Percentiles rank a stretch among this genome's conserved stretches.
These are phyloP conservation scores for Presbytis comata DNA, from an alignment of 2,797 vertebrate genomes.

Conservation along the genomic window DNA sequence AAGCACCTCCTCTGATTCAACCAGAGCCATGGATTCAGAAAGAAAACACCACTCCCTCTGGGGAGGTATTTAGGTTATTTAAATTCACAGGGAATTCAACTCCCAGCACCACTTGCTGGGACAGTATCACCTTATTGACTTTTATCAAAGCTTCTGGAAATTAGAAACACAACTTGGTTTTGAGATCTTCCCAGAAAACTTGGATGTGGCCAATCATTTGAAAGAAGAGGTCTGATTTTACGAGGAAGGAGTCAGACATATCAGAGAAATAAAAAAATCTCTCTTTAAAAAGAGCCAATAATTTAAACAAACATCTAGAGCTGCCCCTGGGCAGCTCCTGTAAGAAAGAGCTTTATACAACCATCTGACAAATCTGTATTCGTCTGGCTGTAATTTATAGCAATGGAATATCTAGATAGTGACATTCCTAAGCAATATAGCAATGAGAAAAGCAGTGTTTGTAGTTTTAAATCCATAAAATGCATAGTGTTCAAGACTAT, in stretches of 20 bases:
- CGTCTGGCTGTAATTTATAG: not conserved
- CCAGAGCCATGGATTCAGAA: not conserved
- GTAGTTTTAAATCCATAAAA: conserved; percentile 15
- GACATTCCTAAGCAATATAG: not conserved
- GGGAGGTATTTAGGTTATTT: not conserved
- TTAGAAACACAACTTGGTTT: not conserved
- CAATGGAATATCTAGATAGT: not conserved
- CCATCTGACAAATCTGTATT: not conserved
- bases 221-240: conserved; percentile 42
- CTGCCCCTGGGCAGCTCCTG: not conserved
- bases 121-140: conserved; percentile 52
- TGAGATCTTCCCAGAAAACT: not conserved
- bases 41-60: not conserved
- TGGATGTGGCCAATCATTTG: not conserved
- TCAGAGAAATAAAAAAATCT: not conserved
- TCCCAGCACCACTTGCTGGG: not conserved
- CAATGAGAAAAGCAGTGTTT: conserved; percentile 25
- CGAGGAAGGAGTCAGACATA: conserved; percentile 6
- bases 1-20: conserved; percentile 11
- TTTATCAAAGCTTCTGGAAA: conserved; percentile 46
- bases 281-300: conserved; percentile 4
- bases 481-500: conserved; percentile 41
- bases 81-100: conserved; percentile 42
- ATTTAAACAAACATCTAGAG: conserved; percentile 41
- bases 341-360: not conserved